Base-by-base conservation (phyloP, 2,888 invertebrate genomes). In the Pachydiplax longipennis region DNA sequence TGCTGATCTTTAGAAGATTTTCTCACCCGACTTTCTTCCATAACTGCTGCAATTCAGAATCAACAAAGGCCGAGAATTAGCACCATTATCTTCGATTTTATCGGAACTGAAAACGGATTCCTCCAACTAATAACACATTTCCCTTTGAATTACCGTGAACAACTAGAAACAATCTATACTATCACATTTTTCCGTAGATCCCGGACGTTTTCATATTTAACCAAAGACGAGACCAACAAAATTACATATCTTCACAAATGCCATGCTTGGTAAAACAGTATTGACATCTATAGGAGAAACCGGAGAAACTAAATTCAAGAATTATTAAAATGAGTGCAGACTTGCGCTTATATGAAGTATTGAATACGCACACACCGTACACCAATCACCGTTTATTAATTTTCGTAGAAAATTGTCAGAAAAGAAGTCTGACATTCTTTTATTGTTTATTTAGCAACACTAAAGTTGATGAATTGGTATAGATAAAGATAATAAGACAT, bases 11-110 rank as follows among this genome's bases (percentile, higher is more conserved):
- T 87, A 18, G 61, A 87, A 37, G 65, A 65, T 65, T 87, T 87
- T 87, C 87, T 87, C 61, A 65, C 37, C 61, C 87, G 18, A 61
- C 61, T 61, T 22, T 87, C 87, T 87, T 87, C 87, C 87, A 87
- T 87, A 61, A 40, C 87, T 87, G 65, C 58, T 35, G 61, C 53
- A 53, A 48, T 31, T 58, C 35, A 12, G 31, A 37, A 61, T 61
- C 61, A 87, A 87, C 87, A 65, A 37, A 87, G 61, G n/a, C 37
- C 61, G 61, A 87, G 87, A 87, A 87, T 87, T 87, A 61, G 61
- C 87, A 87, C 87, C 87, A 87, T 87, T 61, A 22, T 87, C 87
- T 22, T 61, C 61, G 22, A 10, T 22, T 87, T 65, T n/a, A 37
- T 61, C 35, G 61, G 25, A 40, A 53, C 22, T 61, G 35, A 31